These are phyloP conservation scores for Morpho helenor DNA, from an alignment of 2,888 invertebrate genomes.

Conservation along the genomic window DNA sequence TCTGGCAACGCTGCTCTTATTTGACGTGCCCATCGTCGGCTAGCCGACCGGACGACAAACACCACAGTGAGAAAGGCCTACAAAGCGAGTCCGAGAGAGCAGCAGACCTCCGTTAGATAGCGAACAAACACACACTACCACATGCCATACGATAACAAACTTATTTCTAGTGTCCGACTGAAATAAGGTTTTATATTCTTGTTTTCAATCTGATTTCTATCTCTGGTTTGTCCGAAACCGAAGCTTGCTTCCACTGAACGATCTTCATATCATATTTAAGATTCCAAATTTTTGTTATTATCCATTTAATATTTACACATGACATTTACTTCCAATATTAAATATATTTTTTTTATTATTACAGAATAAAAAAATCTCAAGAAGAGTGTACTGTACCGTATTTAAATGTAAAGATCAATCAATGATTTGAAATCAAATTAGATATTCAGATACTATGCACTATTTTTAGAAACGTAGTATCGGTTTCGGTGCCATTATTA, in stretches of 20 bases:
- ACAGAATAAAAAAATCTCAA: too few species aligned
- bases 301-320: neutral
- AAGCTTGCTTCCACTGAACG: neutral
- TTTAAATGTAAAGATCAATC: too few species aligned
- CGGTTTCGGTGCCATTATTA: neutral
- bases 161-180: constrained; percentile 12
- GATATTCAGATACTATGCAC: neutral
- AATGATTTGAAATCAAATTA: too few species aligned
- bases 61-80: constrained; percentile 79
- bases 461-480: neutral
- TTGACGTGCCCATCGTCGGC: constrained; percentile 51
- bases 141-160: constrained; percentile 57
- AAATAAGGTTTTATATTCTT: constrained; percentile 3
- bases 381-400: too few species aligned
- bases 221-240: neutral
- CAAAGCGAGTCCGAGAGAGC: constrained; percentile 80
- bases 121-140: constrained; percentile 73
- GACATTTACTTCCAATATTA: neutral
- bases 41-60: constrained; percentile 51
- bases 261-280: too few species aligned
- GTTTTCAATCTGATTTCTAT: neutral
- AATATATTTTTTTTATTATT: too few species aligned
- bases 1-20: constrained; percentile 11
- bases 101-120: constrained; percentile 78
- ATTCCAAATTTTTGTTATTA: too few species aligned